Evolutionary conservation across 2,888 invertebrate genomes (phyloP).

Genomic region (Epirrita christyi): DNA sequence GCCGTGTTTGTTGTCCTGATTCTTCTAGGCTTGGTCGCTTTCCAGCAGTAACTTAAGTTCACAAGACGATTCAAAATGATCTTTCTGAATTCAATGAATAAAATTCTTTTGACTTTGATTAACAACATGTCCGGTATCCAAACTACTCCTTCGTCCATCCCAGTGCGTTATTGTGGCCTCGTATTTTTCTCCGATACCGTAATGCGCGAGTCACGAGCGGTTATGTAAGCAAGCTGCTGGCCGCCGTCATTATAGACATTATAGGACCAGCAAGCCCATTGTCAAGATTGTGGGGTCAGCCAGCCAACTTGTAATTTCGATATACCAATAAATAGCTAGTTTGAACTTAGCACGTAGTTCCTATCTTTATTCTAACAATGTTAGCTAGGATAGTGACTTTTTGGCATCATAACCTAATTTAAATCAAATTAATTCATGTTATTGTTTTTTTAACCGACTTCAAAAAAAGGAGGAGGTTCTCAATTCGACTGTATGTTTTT

Average conservation of each 20-base stretch:
- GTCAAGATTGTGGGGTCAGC: constrained; percentile 84
- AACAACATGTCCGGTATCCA: neutral
- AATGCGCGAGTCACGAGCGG: constrained; percentile 84
- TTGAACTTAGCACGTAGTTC: constrained; percentile 25
- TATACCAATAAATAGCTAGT: constrained; percentile 76
- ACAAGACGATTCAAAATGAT: too few species aligned
- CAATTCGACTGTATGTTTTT: too few species aligned
- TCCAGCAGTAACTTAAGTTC: too few species aligned
- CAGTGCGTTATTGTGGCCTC: constrained; percentile 56
- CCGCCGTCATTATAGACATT: constrained; percentile 80
- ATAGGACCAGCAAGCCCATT: constrained; percentile 78
- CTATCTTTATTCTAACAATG: neutral
- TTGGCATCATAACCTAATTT: too few species aligned
- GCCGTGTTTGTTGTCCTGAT: too few species aligned
- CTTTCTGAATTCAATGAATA: too few species aligned
- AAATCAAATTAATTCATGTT: too few species aligned
- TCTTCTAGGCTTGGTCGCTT: too few species aligned
- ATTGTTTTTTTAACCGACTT: too few species aligned
- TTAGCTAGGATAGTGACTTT: neutral
- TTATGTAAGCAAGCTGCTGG: constrained; percentile 82
- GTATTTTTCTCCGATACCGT: constrained; percentile 81
- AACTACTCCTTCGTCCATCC: constrained; percentile 43
- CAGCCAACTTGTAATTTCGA: constrained; percentile 78
- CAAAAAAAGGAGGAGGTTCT: too few species aligned
- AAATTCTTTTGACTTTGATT: too few species aligned